Percentiles rank a stretch among this genome's conserved stretches.
phyloP scores from a whole-genome alignment of 1,140 invertebrate species.

The Cotesia glomerata region DNA sequence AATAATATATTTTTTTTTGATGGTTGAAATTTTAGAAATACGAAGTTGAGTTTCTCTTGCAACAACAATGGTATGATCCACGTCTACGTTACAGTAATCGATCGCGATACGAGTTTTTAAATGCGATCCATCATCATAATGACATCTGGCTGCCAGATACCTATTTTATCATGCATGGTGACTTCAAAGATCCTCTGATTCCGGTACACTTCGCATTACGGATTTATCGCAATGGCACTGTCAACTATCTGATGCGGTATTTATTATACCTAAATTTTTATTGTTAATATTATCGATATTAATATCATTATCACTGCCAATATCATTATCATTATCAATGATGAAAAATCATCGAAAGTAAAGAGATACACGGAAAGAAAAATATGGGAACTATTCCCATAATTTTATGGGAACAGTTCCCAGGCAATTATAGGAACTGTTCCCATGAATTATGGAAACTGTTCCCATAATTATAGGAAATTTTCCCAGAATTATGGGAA shows the following conservation, averaged over 20 bases:
- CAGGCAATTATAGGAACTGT: no score
- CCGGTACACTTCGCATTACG: constrained; percentile 89
- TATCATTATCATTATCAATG: no score
- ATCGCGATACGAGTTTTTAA: constrained; percentile 83
- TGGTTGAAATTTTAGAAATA: constrained; percentile 75
- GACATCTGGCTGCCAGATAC: constrained; percentile 92
- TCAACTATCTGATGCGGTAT: constrained; percentile 90
- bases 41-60: constrained; percentile 89
- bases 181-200: constrained; percentile 90
- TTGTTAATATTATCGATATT: background rate
- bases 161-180: constrained; percentile 94
- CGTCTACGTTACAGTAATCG: constrained; percentile 84
- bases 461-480: no score
- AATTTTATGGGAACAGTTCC: no score
- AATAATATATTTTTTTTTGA: constrained; percentile 10
- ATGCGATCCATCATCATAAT: constrained; percentile 88
- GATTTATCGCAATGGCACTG: constrained; percentile 89
- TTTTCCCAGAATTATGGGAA: no score
- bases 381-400: no score
- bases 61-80: constrained; percentile 91
- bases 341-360: no score
- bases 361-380: no score
- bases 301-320: no score
- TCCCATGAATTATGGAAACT: no score
- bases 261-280: background rate